These are phyloP conservation scores for Eupithecia vulgata DNA, from an alignment of 2,888 invertebrate genomes.

Conservation along the genomic window DNA sequence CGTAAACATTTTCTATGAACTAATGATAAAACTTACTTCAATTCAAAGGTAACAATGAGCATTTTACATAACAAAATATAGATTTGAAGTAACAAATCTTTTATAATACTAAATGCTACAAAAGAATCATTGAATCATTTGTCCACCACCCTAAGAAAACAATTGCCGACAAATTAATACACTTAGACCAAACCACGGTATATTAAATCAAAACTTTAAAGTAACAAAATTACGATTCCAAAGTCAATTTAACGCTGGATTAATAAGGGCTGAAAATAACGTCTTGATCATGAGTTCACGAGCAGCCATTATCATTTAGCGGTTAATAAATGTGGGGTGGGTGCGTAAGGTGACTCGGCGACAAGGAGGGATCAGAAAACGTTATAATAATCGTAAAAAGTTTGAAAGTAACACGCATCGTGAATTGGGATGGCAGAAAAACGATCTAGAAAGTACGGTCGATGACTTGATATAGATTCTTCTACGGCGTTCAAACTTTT, in stretches of 20 bases:
- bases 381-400: constrained; percentile 80
- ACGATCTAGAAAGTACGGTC: constrained; percentile 57
- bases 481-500: neutral
- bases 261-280: constrained; percentile 55
- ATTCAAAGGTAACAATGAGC: no score
- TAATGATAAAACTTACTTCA: neutral
- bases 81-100: neutral
- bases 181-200: neutral
- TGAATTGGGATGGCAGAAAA: constrained; percentile 72
- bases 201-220: constrained; percentile 8
- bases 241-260: constrained; percentile 16
- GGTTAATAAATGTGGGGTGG: constrained; percentile 74
- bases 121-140: neutral
- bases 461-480: neutral
- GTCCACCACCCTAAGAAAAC: neutral
- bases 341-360: constrained; percentile 68
- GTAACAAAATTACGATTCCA: constrained; percentile 11
- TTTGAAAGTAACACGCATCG: constrained; percentile 73
- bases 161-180: neutral
- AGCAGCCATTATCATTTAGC: constrained; percentile 74
- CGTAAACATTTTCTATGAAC: neutral
- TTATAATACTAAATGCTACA: neutral
- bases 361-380: constrained; percentile 74
- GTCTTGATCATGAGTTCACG: constrained; percentile 69
- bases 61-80: no score